Base-by-base conservation (phyloP, 1,140 invertebrate genomes). In the Archegozetes longisetosus region DNA sequence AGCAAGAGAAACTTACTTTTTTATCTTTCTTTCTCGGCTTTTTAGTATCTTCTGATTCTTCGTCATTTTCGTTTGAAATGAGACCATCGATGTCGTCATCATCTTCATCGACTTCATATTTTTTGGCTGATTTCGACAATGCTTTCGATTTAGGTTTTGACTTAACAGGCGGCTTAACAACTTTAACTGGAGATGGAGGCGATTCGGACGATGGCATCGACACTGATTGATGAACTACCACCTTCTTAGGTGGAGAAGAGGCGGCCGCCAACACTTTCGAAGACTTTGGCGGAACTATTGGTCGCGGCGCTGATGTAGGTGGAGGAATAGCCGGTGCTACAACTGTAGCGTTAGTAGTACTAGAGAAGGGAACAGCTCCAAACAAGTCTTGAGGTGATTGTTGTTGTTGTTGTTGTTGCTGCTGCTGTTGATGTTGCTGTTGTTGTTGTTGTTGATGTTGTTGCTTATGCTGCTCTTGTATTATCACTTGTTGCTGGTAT, bases 71-170 rank as follows among this genome's bases (percentile, higher is more conserved):
- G 14, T 53, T 40, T 32, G 4, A 17, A 2, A 58, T 20, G 12
- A 63, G 28, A 14, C 58, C 62, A 32, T 63, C 62, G n/a, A 63
- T 47, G 20, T 63, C 62, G 28, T 63, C 62, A 48, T 63, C 62
- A 29, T 23, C 29, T 32, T 60, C 62, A 48, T 63, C 62, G 27
- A 63, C 62, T 53, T 63, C 61, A 25, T 63, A 63, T 13, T 53
- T 53, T 54, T 63, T 63, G 1, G 48, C 53, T 6, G 46, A 47
- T 60, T 59, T 60, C 1, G 58, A 59, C 28, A 51, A 53, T 2
- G 46, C n/a, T 32, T 47, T 54, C 46, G 20, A 60, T 20, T 56
- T 61, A 14, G 53, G 55, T 28, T 28, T 61, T 48, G 13, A 29
- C 25, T 59, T 47, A 14, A 24, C 20, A 22, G 3, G 3, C 6